Conservation (phyloP, 1,140 invertebrate species). For the Ganaspis sp. region DNA sequence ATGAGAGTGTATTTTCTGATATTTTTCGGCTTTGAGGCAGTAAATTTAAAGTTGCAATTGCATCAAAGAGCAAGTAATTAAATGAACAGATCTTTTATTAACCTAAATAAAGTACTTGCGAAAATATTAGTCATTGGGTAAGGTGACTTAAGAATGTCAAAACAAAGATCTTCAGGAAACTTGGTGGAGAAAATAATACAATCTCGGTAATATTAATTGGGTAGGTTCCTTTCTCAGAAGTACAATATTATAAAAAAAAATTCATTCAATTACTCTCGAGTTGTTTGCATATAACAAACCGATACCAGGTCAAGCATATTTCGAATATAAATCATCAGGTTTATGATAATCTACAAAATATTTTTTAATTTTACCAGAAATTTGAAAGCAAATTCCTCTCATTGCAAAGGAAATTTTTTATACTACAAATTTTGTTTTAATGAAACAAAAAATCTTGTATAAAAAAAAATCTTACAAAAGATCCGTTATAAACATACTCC, state of each 20-base stretch:
- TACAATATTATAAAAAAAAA: background rate
- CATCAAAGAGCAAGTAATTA: conserved; percentile 23
- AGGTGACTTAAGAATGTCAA: conserved; percentile 57
- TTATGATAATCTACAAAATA: background rate
- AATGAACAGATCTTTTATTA: conserved; percentile 47
- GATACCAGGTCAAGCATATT: conserved; percentile 6
- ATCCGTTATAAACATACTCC: too few relatives aligned
- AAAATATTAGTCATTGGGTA: conserved; percentile 65
- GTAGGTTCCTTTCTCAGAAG: conserved; percentile 18
- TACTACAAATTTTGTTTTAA: too few relatives aligned
- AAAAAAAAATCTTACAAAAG: too few relatives aligned
- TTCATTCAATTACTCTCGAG: background rate
- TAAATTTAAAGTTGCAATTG: too few relatives aligned
- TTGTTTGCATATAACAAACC: conserved; percentile 15
- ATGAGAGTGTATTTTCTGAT: too few relatives aligned
- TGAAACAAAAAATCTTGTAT: too few relatives aligned
- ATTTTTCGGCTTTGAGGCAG: too few relatives aligned
- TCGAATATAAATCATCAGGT: background rate
- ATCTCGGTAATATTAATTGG: conserved; percentile 14
- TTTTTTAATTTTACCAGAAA: background rate
- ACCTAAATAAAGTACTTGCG: conserved; percentile 46
- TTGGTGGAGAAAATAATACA: conserved; percentile 31
- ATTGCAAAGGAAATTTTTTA: too few relatives aligned
- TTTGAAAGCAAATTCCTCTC: too few relatives aligned
- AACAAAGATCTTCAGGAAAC: conserved; percentile 25